These are phyloP conservation scores for Brenthis daphne DNA, from an alignment of 2,888 invertebrate species.

Conservation along the genomic window DNA sequence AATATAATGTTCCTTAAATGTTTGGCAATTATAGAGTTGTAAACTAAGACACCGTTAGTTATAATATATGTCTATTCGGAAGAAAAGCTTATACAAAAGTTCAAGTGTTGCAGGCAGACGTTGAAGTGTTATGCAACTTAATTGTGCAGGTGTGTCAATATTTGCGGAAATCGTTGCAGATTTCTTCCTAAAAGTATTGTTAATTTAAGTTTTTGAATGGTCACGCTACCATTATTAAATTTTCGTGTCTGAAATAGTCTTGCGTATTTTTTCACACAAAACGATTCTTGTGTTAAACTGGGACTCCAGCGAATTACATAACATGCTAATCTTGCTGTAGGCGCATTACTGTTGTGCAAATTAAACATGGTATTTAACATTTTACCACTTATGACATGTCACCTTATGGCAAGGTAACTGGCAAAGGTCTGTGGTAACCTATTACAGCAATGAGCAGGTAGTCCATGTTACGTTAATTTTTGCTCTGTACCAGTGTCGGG, in stretches of 20 bases:
- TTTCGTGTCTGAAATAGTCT: not conserved
- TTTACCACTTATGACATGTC: conserved; percentile 31
- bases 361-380: conserved; percentile 28
- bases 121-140: conserved; percentile 21
- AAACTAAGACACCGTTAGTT: conserved; percentile 23
- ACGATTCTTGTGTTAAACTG: conserved; percentile 12
- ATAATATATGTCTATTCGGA: conserved; percentile 23
- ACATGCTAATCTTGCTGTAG: conserved; percentile 26
- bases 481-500: conserved; percentile 30
- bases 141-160: conserved; percentile 17
- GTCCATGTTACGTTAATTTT: conserved; percentile 20
- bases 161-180: conserved; percentile 13
- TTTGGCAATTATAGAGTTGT: conserved; percentile 24
- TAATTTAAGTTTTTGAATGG: conserved; percentile 1
- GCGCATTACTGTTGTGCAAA: conserved; percentile 31
- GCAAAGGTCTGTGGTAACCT: conserved; percentile 30
- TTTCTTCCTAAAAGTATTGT: conserved; percentile 6
- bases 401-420: conserved; percentile 25
- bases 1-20: conserved; percentile 4
- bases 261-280: not conserved
- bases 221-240: conserved; percentile 19
- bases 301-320: conserved; percentile 23
- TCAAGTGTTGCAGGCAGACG: conserved; percentile 10
- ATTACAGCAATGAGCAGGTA: conserved; percentile 22
- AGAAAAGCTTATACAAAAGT: conserved; percentile 21